Base-by-base conservation (phyloP, 2,888 invertebrate species). In the Athetis lepigone region DNA sequence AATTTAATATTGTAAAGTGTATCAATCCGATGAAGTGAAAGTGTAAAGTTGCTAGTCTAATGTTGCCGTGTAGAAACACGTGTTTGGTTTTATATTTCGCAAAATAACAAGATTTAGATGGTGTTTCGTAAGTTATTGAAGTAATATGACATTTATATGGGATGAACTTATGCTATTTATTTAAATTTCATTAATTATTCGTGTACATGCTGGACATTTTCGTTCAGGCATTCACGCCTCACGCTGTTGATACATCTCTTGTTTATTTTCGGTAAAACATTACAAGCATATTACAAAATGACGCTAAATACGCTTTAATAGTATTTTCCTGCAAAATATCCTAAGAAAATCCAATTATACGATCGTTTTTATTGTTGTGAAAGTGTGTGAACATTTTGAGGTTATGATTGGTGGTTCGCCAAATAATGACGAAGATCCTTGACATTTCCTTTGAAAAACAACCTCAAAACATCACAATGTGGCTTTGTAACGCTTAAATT, bases 11-110 rank as follows among this genome's bases (percentile, higher is more conserved):
- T 56, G 42, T 65, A 50, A 70, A 82, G 84, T 89, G 86, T 59
- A 66, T 52, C 58, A 71, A 79, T 73, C 73, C 62, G 66, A 62
- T 47, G 73, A 64, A 84, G 91, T 91, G 89, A 79, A 79, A 83
- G 85, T 86, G 85, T 64, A 72, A 62, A 66, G 56, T 69, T 62
- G 36, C 52, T 49, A 52, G 13, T 57, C 73, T 65, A 72, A 33
- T 70, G 40, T 63, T 50, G 55, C 65, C 55, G 62, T 81, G 62
- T 57, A 18, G 21, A 57, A 81, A 85, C 87, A 87, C 86, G 86
- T 85, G 85, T 84, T 84, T 81, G 75, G 54, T 46, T 61, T 67
- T 56, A 58, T 21, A 57, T 61, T 64, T 58, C 6, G 19, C 49
- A n/a, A 70, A 68, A 63, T 69, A 52, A 42, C 50, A 40, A 55